phyloP scores from a whole-genome alignment of 2,797 vertebrate species.

The Neosilurus mollespiculum region DNA sequence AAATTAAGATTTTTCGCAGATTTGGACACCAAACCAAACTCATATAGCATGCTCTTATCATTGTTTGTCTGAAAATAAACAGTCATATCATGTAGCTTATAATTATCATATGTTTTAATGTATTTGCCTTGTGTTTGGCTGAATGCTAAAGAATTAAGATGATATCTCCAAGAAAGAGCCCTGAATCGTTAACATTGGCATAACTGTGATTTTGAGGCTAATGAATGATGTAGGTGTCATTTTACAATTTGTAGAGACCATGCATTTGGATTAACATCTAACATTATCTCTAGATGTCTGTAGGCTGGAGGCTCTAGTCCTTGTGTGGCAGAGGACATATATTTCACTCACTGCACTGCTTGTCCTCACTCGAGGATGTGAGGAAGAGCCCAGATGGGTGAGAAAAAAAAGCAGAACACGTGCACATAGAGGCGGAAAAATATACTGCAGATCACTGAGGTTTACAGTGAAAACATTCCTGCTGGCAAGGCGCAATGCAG shows the following conservation, averaged over 20 bases:
- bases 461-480: slow-evolving; percentile 42
- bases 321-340: background rate
- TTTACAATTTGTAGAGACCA: background rate
- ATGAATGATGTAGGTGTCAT: background rate
- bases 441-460: slow-evolving; percentile 19
- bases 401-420: background rate
- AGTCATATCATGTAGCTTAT: slow-evolving; percentile 19
- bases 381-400: background rate
- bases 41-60: slow-evolving; percentile 61
- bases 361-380: background rate
- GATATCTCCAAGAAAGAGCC: background rate
- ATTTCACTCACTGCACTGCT: background rate
- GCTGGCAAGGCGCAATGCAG: slow-evolving; percentile 27
- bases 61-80: slow-evolving; percentile 49
- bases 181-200: slow-evolving; percentile 11
- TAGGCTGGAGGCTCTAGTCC: background rate
- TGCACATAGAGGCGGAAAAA: slow-evolving; percentile 30
- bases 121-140: slow-evolving; percentile 55
- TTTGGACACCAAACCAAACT: slow-evolving; percentile 52
- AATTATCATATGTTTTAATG: slow-evolving; percentile 69
- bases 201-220: slow-evolving; percentile 6
- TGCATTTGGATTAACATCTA: background rate
- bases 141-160: background rate
- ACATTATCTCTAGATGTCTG: background rate
- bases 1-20: slow-evolving; percentile 67